Evolutionary conservation across 2,797 vertebrate species (phyloP).

Genomic region (Danio kyathit): DNA sequence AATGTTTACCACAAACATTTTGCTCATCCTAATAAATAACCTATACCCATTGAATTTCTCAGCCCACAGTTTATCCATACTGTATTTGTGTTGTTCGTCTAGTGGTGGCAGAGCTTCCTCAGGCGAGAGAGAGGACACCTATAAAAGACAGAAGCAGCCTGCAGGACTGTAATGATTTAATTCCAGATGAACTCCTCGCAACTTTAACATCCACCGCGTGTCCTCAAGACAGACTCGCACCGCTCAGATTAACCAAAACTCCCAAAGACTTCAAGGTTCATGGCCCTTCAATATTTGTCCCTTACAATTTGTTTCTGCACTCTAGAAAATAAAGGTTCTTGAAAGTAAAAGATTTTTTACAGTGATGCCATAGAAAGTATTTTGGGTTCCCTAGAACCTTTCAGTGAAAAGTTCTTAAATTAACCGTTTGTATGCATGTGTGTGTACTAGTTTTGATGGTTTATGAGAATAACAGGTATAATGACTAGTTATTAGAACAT

Average conservation of each 20-base stretch:
- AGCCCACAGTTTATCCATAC: neutral
- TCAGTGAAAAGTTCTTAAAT: too few species aligned
- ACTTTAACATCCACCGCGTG: slow-evolving; percentile 76
- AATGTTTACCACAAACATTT: neutral
- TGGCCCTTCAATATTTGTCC: slow-evolving; percentile 5
- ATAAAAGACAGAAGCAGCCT: slow-evolving; percentile 50
- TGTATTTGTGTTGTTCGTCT: neutral
- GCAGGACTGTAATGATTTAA: slow-evolving; percentile 64
- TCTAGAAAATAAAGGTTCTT: too few species aligned
- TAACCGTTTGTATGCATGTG: too few species aligned
- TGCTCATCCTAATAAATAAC: neutral
- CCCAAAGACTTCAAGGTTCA: slow-evolving; percentile 60
- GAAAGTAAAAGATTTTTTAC: too few species aligned
- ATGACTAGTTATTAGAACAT: too few species aligned
- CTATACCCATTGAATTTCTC: neutral
- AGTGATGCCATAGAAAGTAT: neutral
- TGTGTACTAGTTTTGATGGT: too few species aligned
- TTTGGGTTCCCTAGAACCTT: neutral
- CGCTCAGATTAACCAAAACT: slow-evolving; percentile 71
- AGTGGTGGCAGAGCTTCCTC: slow-evolving; percentile 58
- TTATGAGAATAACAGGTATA: too few species aligned
- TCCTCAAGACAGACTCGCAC: slow-evolving; percentile 64
- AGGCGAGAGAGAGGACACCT: slow-evolving; percentile 48
- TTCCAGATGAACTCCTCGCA: slow-evolving; percentile 84
- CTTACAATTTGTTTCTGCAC: neutral